phyloP scores from a whole-genome alignment of 1,140 invertebrate species.

The Microplitis mediator region DNA sequence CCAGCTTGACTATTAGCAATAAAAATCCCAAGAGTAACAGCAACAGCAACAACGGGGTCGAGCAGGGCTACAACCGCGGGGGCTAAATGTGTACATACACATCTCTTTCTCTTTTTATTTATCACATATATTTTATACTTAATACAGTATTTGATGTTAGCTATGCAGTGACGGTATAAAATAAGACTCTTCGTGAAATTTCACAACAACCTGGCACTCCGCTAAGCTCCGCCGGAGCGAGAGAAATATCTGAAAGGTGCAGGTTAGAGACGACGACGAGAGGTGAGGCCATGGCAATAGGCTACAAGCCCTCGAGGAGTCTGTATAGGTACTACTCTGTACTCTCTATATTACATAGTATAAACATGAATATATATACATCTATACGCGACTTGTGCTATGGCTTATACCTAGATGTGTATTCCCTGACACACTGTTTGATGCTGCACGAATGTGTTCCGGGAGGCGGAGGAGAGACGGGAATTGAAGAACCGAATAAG shows the following conservation, averaged over 20 bases:
- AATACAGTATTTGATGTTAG: background rate
- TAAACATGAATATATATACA: constrained; percentile 22
- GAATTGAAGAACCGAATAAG: constrained; percentile 24
- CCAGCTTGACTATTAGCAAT: too few species aligned
- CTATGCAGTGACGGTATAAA: constrained; percentile 2
- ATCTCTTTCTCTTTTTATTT: constrained; percentile 2
- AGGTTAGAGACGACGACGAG: constrained; percentile 33
- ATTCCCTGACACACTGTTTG: constrained; percentile 3
- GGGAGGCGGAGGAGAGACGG: constrained; percentile 23
- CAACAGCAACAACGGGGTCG: constrained; percentile 7
- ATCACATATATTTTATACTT: background rate
- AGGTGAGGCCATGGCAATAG: constrained; percentile 34
- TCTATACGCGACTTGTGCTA: background rate
- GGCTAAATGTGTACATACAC: background rate
- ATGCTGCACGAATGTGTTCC: constrained; percentile 23
- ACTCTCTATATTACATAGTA: background rate
- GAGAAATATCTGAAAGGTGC: constrained; percentile 37
- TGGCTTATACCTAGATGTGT: background rate
- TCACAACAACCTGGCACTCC: constrained; percentile 28
- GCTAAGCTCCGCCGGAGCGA: background rate
- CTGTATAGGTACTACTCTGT: constrained; percentile 11
- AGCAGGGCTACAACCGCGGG: constrained; percentile 1
- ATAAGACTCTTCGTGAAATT: constrained; percentile 20
- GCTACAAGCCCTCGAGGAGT: constrained; percentile 29
- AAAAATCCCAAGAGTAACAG: too few species aligned